phyloP scores from a whole-genome alignment of 2,888 invertebrate species.

The Acleris cristana region DNA sequence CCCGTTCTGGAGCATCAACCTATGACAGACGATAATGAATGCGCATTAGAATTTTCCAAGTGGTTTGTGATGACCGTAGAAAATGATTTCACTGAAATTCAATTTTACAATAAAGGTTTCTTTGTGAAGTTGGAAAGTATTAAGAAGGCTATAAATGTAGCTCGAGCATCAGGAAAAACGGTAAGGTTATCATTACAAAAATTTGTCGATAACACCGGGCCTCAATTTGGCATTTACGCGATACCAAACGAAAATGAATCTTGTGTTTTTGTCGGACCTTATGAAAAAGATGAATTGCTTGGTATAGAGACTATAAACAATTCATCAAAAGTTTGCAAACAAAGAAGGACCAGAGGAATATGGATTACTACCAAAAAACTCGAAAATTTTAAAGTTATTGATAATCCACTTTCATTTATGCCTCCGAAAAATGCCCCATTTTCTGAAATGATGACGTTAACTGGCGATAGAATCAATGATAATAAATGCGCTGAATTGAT shows the following conservation, averaged over 20 bases:
- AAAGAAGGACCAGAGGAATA: conserved; percentile 63
- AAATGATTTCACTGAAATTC: conserved; percentile 80
- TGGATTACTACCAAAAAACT: conserved; percentile 72
- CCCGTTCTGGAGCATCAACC: conserved; percentile 16
- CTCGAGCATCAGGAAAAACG: conserved; percentile 74
- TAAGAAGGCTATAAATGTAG: conserved; percentile 73
- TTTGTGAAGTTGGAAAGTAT: conserved; percentile 82
- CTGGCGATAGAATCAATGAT: conserved; percentile 4
- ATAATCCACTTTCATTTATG: conserved; percentile 69
- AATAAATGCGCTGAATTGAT: background rate
- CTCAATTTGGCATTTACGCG: conserved; percentile 76
- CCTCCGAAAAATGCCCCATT: conserved; percentile 42
- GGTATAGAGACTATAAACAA: conserved; percentile 72
- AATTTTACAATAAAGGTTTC: conserved; percentile 77
- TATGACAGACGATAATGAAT: conserved; percentile 5
- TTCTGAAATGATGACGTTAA: conserved; percentile 23
- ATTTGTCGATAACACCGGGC: conserved; percentile 50
- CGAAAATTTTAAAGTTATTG: conserved; percentile 68
- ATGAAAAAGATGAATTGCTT: conserved; percentile 66
- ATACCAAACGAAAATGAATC: conserved; percentile 62
- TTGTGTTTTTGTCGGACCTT: conserved; percentile 75
- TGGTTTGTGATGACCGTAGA: conserved; percentile 84
- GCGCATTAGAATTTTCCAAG: conserved; percentile 57
- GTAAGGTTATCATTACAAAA: conserved; percentile 72
- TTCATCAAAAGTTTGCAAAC: conserved; percentile 42